phyloP scores from a whole-genome alignment of 1,140 invertebrate genomes.

The Pachypsylla venusta region DNA sequence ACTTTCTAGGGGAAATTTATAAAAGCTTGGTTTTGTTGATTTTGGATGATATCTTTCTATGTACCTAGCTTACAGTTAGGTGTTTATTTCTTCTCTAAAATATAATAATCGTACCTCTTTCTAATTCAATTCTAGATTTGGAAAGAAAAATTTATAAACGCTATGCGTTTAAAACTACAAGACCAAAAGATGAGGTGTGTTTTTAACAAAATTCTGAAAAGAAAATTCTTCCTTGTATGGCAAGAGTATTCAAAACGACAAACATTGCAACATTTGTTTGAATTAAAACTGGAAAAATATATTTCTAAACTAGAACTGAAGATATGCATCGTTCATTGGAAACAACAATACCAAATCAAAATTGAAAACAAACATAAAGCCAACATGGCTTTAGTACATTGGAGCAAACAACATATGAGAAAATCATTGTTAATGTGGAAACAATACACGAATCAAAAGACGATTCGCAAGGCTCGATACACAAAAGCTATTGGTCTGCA shows the following conservation, averaged over 20 bases:
- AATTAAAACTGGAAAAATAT: background rate
- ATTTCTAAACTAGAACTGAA: background rate
- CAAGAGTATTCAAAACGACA: background rate
- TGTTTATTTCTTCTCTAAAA: too few species aligned
- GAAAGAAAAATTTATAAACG: background rate
- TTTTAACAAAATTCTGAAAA: background rate
- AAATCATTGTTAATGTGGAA: background rate
- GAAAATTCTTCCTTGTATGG: background rate
- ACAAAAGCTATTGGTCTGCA: background rate
- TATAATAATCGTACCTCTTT: too few species aligned
- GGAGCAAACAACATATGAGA: background rate
- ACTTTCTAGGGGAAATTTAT: too few species aligned
- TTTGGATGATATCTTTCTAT: too few species aligned
- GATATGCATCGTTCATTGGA: background rate
- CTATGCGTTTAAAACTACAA: background rate
- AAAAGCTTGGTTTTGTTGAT: too few species aligned
- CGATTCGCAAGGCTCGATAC: background rate
- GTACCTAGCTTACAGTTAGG: too few species aligned
- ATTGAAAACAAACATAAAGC: background rate
- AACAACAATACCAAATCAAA: background rate
- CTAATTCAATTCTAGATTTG: background rate
- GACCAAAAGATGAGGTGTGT: background rate
- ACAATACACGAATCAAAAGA: background rate
- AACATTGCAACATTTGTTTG: background rate
- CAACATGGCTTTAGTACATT: background rate